Evolutionary conservation across 2,888 invertebrate species (phyloP).

Genomic region (Drosophila prostipennis): DNA sequence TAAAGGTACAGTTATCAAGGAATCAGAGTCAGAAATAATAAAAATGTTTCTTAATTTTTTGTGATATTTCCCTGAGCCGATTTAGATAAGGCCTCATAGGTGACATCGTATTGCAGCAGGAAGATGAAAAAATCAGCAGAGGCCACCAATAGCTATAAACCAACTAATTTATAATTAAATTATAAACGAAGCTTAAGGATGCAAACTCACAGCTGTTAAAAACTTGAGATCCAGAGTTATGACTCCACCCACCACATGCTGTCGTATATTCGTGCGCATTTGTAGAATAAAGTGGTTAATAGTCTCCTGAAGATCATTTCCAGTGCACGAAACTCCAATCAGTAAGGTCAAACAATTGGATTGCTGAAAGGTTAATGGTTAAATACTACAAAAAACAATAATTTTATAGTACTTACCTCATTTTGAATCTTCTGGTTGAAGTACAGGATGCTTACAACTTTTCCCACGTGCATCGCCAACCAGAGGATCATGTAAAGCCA

Average conservation of each 20-base stretch:
- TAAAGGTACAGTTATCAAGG: no score
- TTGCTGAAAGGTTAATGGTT: constrained; percentile 28
- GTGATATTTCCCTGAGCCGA: constrained; percentile 35
- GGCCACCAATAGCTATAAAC: constrained; percentile 55
- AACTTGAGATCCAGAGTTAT: constrained; percentile 55
- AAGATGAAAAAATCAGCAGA: constrained; percentile 60
- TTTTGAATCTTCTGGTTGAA: constrained; percentile 49
- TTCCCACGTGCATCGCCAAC: constrained; percentile 50
- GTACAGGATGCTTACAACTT: constrained; percentile 50
- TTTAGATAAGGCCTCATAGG: constrained; percentile 51
- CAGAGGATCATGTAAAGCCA: constrained; percentile 45
- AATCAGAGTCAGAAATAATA: no score
- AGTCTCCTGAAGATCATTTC: constrained; percentile 39
- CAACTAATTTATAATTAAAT: no score
- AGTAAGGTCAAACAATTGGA: constrained; percentile 41
- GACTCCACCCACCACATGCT: constrained; percentile 54
- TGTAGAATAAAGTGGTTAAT: constrained; percentile 56
- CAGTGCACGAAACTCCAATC: not conserved
- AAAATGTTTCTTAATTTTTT: not conserved
- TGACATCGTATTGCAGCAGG: constrained; percentile 65
- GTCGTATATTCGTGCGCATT: constrained; percentile 45
- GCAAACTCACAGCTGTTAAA: constrained; percentile 48
- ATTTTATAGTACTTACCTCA: constrained; percentile 25
- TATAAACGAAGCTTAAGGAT: not conserved
- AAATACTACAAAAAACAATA: rapidly evolving